Percentiles rank a stretch among this genome's conserved stretches.
phyloP scores from a whole-genome alignment of 2,888 invertebrate genomes.

The Sipha maydis region DNA sequence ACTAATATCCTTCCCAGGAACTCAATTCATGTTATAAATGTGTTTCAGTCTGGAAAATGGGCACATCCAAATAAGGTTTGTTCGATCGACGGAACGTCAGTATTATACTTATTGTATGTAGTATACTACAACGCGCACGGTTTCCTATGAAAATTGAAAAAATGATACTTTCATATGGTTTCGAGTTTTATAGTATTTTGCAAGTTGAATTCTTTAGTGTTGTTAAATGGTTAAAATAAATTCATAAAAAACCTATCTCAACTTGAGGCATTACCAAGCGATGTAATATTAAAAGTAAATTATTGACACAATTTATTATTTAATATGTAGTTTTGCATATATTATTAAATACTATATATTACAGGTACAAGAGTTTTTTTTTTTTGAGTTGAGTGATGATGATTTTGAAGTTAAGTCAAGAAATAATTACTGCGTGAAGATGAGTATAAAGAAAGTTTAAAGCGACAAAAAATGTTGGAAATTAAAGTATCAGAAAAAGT shows the following conservation, averaged over 20 bases:
- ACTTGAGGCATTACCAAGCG: conserved; percentile 81
- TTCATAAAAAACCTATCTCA: conserved; percentile 72
- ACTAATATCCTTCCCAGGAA: neutral
- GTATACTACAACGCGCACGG: too few relatives aligned
- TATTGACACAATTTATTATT: neutral
- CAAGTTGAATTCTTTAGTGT: conserved; percentile 90
- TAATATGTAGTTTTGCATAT: neutral
- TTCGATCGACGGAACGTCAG: neutral
- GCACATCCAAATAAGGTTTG: neutral
- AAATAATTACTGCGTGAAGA: conserved; percentile 95
- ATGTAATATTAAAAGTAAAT: conserved; percentile 84
- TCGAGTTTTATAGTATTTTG: conserved; percentile 86
- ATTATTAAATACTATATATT: neutral
- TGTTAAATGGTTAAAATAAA: conserved; percentile 91
- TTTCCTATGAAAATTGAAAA: conserved; percentile 72
- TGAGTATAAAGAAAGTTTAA: conserved; percentile 93
- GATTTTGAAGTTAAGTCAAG: conserved; percentile 96
- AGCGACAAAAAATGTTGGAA: conserved; percentile 87
- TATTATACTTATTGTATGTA: neutral
- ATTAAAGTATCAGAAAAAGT: conserved; percentile 85
- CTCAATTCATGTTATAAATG: neutral
- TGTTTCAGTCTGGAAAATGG: neutral
- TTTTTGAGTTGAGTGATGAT: conserved; percentile 95
- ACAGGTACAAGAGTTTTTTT: conserved; percentile 84
- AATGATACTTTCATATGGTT: conserved; percentile 85